Base-by-base conservation (phyloP, 2,888 invertebrate genomes). In the Amiota communis region DNA sequence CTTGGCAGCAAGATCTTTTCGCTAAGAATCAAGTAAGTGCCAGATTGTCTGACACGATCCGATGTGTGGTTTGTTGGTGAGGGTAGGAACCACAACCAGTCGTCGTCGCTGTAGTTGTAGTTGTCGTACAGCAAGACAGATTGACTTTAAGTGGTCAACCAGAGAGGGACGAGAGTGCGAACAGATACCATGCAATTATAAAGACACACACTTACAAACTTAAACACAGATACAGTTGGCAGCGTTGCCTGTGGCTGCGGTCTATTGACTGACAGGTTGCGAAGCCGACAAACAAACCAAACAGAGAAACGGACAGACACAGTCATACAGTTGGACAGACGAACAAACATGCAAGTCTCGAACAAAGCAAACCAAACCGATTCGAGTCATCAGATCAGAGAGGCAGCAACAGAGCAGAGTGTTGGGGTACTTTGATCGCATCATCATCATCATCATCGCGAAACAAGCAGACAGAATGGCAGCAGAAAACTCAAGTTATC, bases 401-500 rank as follows among this genome's bases (percentile, higher is more conserved):
- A 48, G 47, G 59, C 59, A 59, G 36, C 6, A 17, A 20, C 59
- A 59, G n/a, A n/a, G n/a, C n/a, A 59, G 59, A 9, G 59, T 59
- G 59, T 20, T n/a, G 59, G 15, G 36, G 47, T 11, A 69, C 20
- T 49, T 53, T 48, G 49, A 49, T 72, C 56, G 15, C 36, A 56
- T 12, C 36, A 69, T n/a, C 15, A 46, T 59, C 59, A 67, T 8
- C 47, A 48, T 56, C 73, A 74, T 76, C 75, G 78, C 73, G 77
- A 81, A 79, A 79, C 77, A 77, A 81, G 85, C 85, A 83, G 83
- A 83, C 83, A 85, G 82, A 80, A 79, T 83, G 85, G 86, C 84
- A 80, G 76, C 82, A 78, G 68, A 71, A 77, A 82, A 76, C 77
- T 75, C 76, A 80, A 77, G 72, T 73, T 78, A 84, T 84, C 79